phyloP scores from a whole-genome alignment of 2,888 invertebrate species.

The Eutolmus rufibarbis region DNA sequence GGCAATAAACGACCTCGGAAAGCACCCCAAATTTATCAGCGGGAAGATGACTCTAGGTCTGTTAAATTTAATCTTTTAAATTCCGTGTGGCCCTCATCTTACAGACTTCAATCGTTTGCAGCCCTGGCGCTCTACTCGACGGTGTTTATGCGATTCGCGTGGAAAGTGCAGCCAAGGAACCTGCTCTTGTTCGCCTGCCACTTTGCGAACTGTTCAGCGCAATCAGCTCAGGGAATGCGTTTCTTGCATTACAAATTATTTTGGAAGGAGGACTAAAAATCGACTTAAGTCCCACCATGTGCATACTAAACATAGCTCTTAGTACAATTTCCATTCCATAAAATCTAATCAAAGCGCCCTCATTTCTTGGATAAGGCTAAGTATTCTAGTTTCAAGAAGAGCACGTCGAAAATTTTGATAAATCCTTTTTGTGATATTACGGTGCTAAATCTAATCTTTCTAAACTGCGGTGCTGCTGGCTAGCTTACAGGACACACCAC shows the following conservation, averaged over 20 bases:
- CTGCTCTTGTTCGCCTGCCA: slow-evolving; percentile 95
- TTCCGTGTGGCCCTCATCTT: neutral
- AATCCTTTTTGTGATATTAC: neutral
- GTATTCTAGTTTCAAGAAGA: too few species aligned
- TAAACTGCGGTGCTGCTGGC: neutral
- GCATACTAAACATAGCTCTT: neutral
- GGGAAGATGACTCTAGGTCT: slow-evolving; percentile 98
- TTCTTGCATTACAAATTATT: neutral
- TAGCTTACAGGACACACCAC: neutral
- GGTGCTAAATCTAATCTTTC: neutral
- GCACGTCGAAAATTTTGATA: too few species aligned
- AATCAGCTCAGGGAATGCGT: slow-evolving; percentile 77
- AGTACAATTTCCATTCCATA: neutral
- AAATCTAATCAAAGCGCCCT: neutral
- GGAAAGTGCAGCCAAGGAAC: slow-evolving; percentile 93
- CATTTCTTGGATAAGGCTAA: neutral
- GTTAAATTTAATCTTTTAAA: neutral
- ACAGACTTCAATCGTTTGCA: slow-evolving; percentile 63
- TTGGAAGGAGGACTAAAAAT: neutral
- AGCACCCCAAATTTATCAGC: slow-evolving; percentile 92
- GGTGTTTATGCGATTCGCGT: slow-evolving; percentile 97
- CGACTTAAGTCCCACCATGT: neutral
- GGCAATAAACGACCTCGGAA: slow-evolving; percentile 88
- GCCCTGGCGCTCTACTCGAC: slow-evolving; percentile 90
- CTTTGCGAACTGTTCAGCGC: slow-evolving; percentile 92